Conservation (phyloP, 2,797 vertebrate species). For the Myripristis jacobus region DNA sequence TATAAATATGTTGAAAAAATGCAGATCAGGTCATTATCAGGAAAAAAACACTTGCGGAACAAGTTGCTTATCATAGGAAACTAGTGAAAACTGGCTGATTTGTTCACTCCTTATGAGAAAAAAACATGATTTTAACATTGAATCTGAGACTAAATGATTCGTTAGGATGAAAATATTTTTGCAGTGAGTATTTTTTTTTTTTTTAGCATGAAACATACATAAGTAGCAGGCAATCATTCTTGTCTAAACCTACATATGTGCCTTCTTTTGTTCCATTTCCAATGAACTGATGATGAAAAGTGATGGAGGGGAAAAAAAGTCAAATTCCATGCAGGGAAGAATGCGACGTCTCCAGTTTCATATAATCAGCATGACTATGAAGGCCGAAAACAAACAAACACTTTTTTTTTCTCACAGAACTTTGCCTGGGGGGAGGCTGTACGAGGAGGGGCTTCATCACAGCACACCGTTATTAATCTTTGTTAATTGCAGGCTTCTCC, state of each 20-base stretch:
- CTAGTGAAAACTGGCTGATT: too few species aligned
- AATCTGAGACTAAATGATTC: too few species aligned
- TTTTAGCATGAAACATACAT: not conserved
- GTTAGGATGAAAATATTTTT: too few species aligned
- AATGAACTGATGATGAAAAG: slow-evolving; percentile 59
- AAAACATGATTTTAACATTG: too few species aligned
- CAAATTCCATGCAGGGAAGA: slow-evolving; percentile 66
- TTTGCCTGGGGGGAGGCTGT: slow-evolving; percentile 58
- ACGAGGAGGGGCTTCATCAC: slow-evolving; percentile 64
- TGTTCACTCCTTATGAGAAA: too few species aligned
- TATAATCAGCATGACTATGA: slow-evolving; percentile 78
- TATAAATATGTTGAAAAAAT: too few species aligned
- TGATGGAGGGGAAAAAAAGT: slow-evolving; percentile 15
- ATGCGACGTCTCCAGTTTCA: slow-evolving; percentile 75
- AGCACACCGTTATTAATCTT: slow-evolving; percentile 81
- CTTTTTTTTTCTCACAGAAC: slow-evolving; percentile 67
- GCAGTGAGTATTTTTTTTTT: too few species aligned
- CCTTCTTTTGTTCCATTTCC: slow-evolving; percentile 38
- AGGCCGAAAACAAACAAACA: slow-evolving; percentile 81
- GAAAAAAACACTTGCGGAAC: too few species aligned
- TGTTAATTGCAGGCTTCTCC: slow-evolving; percentile 79
- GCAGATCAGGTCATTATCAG: too few species aligned
- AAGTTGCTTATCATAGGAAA: too few species aligned
- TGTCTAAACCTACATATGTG: not conserved
- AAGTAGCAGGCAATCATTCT: not conserved